A percentile compares a stretch with the other conserved stretches of the same genome.
Evolutionary conservation across 2,113 vertebrate genomes (phyloP).

Genomic region (Lepidothrix coronata): DNA sequence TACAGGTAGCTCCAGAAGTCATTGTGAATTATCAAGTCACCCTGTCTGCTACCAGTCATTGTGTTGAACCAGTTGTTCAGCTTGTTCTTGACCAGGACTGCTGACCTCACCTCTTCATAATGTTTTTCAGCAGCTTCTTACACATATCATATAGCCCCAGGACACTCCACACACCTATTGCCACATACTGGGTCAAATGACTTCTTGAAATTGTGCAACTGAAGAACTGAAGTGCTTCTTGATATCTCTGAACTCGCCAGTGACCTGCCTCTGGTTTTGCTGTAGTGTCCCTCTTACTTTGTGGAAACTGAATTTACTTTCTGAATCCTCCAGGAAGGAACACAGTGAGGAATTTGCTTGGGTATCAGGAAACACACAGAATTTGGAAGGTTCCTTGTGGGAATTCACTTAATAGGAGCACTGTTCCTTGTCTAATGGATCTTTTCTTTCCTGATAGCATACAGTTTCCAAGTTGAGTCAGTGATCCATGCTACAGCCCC

Average conservation of each 20-base stretch:
- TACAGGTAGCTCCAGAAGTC: constrained; percentile 2
- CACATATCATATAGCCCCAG: constrained; percentile 56
- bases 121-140: constrained; percentile 52
- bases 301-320: neutral
- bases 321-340: neutral
- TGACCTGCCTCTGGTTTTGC: neutral
- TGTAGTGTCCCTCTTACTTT: neutral
- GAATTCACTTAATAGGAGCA: neutral
- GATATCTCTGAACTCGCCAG: neutral
- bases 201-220: constrained; percentile 48
- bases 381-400: neutral
- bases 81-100: constrained; percentile 58
- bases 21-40: neutral
- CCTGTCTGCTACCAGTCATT: neutral
- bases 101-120: constrained; percentile 57
- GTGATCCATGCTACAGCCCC: neutral
- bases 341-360: neutral
- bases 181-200: neutral
- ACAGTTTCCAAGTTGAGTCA: neutral
- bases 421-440: neutral
- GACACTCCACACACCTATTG: constrained; percentile 44
- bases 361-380: neutral
- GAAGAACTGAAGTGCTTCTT: neutral
- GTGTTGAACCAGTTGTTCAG: constrained; percentile 62
- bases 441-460: neutral